Evolutionary conservation across 2,888 invertebrate genomes (phyloP), one percentile per base, ranked within the genome.

Genomic region (Oxystoma pomonae): DNA sequence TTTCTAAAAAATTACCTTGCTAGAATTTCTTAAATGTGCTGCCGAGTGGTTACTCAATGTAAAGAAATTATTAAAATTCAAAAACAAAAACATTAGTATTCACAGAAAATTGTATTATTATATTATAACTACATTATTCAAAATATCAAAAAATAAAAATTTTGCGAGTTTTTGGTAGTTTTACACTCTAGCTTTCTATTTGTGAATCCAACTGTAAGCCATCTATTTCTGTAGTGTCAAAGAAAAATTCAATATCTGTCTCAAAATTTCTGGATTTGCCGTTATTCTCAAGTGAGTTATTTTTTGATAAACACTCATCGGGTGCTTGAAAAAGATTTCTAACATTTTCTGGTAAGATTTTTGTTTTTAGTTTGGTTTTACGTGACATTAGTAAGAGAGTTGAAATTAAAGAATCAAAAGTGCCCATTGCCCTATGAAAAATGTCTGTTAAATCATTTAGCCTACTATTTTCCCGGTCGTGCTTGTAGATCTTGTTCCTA

Each of bases 381-480:
- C 53, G 16, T 53, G 53, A 53, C 19, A 17, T 53, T 9, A 53
- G 53, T 16, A 16, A 53, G 7, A 59, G 16, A 16, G 62, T 7
- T 2, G 58, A 62, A 53, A 60, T 55, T 20, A 63, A 22, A 7
- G 62, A 55, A 55, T 62, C 58, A 59, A 53, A 62, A 18, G 62
- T 55, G 51, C 53, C 55, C 62, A 62, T 62, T 16, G 62, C 59
- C 49, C 62, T 62, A 55, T 62, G 12, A 20, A 62, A 59, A 5
- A 62, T 22, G 20, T 62, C 62, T 60, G 59, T 20, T 19, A 60
- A 17, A 50, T 60, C 56, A 60, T 55, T 55, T 60, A 56, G 2
- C 21, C 60, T 22, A 50, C 60, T 63, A 20, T 17, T 63, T 59
- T 59, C 35, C 17, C 58, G 58, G 19, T 62, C 62, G 16, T 52